phyloP scores from a whole-genome alignment of 2,888 invertebrate species.

The Rotaria macrura region DNA sequence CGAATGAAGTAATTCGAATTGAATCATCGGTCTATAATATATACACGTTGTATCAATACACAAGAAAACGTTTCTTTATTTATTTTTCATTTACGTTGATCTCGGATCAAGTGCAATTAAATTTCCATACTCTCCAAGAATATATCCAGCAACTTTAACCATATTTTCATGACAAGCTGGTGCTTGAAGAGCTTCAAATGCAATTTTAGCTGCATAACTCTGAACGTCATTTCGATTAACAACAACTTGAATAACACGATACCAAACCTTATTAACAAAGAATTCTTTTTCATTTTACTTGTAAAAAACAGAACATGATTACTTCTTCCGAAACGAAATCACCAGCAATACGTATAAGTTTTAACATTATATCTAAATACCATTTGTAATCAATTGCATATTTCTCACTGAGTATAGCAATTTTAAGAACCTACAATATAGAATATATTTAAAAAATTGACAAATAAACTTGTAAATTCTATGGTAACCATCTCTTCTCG shows the following conservation, averaged over 20 bases:
- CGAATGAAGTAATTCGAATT: constrained; percentile 93
- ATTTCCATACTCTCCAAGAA: constrained; percentile 97
- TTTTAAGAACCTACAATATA: constrained; percentile 65
- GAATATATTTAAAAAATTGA: background rate
- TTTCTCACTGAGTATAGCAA: constrained; percentile 95
- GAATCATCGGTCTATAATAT: constrained; percentile 67
- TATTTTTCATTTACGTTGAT: background rate
- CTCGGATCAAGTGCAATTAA: constrained; percentile 88
- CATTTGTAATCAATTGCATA: constrained; percentile 98
- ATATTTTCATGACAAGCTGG: constrained; percentile 99
- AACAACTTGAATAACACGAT: constrained; percentile 96
- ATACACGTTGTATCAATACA: background rate
- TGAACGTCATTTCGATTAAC: constrained; percentile 96
- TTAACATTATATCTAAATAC: constrained; percentile 89
- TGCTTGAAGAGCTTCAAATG: constrained; percentile 72
- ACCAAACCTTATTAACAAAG: constrained; percentile 62
- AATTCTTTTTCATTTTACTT: background rate
- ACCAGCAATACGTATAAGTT: constrained; percentile 95
- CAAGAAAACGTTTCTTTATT: background rate
- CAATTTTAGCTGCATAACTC: constrained; percentile 33
- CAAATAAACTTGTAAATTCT: too few relatives aligned
- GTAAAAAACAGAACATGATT: constrained; percentile 44
- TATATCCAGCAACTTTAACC: constrained; percentile 99
- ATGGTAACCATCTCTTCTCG: constrained; percentile 98
- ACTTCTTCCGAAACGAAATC: constrained; percentile 95